Evolutionary conservation across 2,113 vertebrate species (phyloP).

Genomic region (Polyodon spathula): DNA sequence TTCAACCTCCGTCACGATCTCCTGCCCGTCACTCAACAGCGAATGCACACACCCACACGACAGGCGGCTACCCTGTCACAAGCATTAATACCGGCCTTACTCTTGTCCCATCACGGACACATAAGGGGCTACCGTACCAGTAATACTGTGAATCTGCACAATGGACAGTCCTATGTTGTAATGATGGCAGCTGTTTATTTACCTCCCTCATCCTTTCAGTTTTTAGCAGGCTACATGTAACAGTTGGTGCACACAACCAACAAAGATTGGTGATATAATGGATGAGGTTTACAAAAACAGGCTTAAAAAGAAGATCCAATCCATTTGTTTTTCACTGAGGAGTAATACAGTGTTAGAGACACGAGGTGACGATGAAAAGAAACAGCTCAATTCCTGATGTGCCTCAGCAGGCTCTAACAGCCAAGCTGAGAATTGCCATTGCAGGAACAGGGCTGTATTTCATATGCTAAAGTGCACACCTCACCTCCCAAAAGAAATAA

Average conservation of each 20-base stretch:
- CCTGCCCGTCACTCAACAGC: too few relatives aligned
- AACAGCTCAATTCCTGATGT: background rate
- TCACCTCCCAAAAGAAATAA: too few relatives aligned
- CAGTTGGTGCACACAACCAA: constrained; percentile 12
- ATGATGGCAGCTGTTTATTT: constrained; percentile 17
- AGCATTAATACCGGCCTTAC: too few relatives aligned
- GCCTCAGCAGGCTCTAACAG: constrained; percentile 2
- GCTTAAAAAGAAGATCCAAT: constrained; percentile 9
- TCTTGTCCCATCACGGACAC: background rate
- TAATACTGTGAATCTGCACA: constrained; percentile 12
- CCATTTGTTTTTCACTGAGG: constrained; percentile 2
- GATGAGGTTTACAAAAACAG: constrained; percentile 8
- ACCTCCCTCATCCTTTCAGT: constrained; percentile 11
- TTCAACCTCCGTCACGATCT: too few relatives aligned
- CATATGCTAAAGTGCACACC: too few relatives aligned
- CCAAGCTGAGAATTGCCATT: too few relatives aligned
- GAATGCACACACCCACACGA: too few relatives aligned
- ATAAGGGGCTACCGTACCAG: background rate
- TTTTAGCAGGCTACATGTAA: constrained; percentile 12
- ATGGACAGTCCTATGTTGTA: constrained; percentile 8
- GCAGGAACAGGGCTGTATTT: too few relatives aligned
- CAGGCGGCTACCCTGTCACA: too few relatives aligned
- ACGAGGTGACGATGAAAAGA: background rate
- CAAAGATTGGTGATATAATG: constrained; percentile 11
- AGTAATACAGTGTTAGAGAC: background rate